These are phyloP conservation scores for Gibbula magus DNA, from an alignment of 2,888 invertebrate species.

Conservation along the genomic window DNA sequence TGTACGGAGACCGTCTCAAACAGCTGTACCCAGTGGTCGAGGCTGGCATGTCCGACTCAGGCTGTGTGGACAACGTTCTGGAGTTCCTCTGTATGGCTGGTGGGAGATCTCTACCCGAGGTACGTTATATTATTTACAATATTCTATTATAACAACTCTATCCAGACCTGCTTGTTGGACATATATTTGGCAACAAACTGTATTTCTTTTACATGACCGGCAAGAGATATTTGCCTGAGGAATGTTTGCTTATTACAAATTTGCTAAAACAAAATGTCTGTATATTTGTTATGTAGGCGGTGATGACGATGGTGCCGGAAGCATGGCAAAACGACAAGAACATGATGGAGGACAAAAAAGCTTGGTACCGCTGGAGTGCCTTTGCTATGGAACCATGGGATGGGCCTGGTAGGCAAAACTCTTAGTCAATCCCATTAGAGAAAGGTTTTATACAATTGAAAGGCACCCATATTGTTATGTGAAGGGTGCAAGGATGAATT, in stretches of 20 bases:
- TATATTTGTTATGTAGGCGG: conserved; percentile 80
- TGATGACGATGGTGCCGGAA: conserved; percentile 99
- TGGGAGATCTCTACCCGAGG: conserved; percentile 90
- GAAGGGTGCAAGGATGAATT: background rate
- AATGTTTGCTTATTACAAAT: too few relatives aligned
- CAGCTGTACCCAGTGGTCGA: conserved; percentile 97
- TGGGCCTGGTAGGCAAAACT: conserved; percentile 78
- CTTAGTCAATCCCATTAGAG: background rate
- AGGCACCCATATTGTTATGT: background rate
- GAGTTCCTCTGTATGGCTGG: conserved; percentile 97
- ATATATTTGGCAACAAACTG: too few relatives aligned
- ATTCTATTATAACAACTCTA: too few relatives aligned
- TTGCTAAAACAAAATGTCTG: too few relatives aligned
- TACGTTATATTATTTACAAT: conserved; percentile 53
- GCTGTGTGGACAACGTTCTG: conserved; percentile 96
- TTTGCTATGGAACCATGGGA: conserved; percentile 99
- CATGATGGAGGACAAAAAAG: conserved; percentile 93
- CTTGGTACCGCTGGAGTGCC: conserved; percentile 98
- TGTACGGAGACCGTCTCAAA: conserved; percentile 89
- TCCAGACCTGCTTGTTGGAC: too few relatives aligned
- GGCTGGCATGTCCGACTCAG: conserved; percentile 97
- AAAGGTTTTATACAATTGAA: background rate
- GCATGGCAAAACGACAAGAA: conserved; percentile 96
- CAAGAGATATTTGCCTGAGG: too few relatives aligned
- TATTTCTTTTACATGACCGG: too few relatives aligned